Base-by-base conservation (phyloP, 2,113 vertebrate genomes). In the Himantopus leucocephalus region DNA sequence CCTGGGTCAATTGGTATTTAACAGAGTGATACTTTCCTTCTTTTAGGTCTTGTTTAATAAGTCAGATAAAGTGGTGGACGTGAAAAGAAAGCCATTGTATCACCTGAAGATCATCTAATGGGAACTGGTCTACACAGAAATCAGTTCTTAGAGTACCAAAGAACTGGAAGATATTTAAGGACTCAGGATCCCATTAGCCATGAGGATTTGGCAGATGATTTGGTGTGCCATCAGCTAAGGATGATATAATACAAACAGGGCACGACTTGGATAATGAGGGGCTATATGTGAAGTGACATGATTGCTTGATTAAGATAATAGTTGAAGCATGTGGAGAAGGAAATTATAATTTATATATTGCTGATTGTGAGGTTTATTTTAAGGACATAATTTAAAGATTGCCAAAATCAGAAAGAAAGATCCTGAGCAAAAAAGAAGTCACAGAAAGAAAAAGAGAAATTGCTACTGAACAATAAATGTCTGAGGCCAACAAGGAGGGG, bases 231-330 rank as follows among this genome's bases (percentile, higher is more conserved):
- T 74, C 96, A 83, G 79, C 72, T 88, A 85, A 56, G 62, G 89
- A 89, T 88, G 68, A 63, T 94, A 96, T 94, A 95, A 96, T 70
- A 96, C 93, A 97, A 94, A 95, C 94, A 96, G 94, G 90, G 90
- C 95, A 96, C 68, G 78, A 95, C 92, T 96, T 68, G 91, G 92
- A 34, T 97, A 97, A 97, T 85, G 85, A 88, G 30, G 85, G 95
- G 94, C 96, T 95, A 94, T 95, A 93, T 85, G 91, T 90, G 92
- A 97, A 95, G 78, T 81, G 87, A 80, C 35, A 87, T 92, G 96
- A 97, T 97, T 97, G 89, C 96, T 95, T 97, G 94, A 97, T 97
- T 97, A 92, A 97, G 87, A 95, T 97, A 97, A 97, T 97, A 93
- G 96, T 95, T 85, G 89, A 85, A 93, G 77, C 96, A 95, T 93